phyloP scores from a whole-genome alignment of 2,888 invertebrate genomes.

The Tanypteryx hageni region DNA sequence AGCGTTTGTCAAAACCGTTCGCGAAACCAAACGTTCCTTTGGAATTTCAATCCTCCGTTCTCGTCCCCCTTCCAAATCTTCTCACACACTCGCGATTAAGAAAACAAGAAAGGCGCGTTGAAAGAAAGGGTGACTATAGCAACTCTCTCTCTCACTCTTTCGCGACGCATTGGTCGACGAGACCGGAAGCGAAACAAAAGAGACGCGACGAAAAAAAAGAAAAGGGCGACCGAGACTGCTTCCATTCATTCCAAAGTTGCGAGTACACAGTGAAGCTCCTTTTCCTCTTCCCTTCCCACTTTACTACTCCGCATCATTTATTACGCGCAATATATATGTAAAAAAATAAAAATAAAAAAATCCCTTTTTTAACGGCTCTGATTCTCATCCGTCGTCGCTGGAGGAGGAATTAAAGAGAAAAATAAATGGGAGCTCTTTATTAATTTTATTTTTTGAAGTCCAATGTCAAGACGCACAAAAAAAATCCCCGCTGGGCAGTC shows the following conservation, averaged over 20 bases:
- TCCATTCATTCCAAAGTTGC: not conserved
- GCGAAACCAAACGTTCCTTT: not conserved
- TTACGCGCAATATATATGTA: not conserved
- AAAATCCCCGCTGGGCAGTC: constrained; percentile 62
- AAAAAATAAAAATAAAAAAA: not conserved
- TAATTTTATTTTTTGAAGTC: constrained; percentile 12
- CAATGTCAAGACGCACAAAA: constrained; percentile 17
- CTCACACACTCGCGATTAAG: not conserved
- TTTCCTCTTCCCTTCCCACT: not conserved
- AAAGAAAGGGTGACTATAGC: not conserved
- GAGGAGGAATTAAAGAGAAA: not conserved
- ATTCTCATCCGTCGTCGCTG: constrained; percentile 39
- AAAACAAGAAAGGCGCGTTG: no score
- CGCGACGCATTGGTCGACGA: not conserved
- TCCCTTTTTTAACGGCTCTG: constrained; percentile 35
- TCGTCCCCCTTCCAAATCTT: not conserved
- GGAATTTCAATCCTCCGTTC: not conserved
- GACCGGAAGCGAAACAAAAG: constrained; percentile 1
- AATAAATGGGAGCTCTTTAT: constrained; percentile 50
- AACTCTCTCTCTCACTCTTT: not conserved
- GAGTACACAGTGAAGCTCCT: not conserved
- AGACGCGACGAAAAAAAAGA: not conserved
- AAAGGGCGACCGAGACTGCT: no score
- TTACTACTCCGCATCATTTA: not conserved
- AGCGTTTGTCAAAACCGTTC: not conserved